Evolutionary conservation across 2,113 vertebrate genomes (phyloP).

Genomic region (Isichthys henryi): DNA sequence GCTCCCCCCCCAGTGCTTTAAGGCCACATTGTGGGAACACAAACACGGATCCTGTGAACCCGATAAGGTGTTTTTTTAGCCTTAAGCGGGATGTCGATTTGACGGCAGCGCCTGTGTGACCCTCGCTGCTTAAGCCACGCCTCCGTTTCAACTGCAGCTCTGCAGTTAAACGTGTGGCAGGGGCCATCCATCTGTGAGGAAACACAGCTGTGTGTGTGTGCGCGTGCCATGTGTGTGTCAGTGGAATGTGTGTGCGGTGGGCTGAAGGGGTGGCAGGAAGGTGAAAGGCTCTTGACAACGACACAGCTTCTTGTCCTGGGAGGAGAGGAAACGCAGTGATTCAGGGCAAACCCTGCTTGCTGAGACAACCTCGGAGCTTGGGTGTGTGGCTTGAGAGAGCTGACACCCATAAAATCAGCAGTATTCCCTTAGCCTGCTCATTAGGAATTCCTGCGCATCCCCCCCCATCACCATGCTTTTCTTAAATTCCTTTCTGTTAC

Average conservation of each 20-base stretch:
- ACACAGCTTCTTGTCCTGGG: background rate
- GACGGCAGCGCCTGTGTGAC: background rate
- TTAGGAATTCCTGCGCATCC: background rate
- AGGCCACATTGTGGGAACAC: background rate
- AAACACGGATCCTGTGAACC: background rate
- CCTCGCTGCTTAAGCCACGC: background rate
- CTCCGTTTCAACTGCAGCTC: background rate
- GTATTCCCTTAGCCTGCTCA: background rate
- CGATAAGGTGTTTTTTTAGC: background rate
- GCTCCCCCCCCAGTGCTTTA: background rate
- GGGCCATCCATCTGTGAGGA: background rate
- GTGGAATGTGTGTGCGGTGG: slow-evolving; percentile 7
- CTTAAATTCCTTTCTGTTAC: background rate
- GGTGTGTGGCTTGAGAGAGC: background rate
- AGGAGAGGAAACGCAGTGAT: background rate
- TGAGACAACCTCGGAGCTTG: background rate
- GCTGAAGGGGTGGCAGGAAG: background rate
- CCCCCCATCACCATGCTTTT: background rate
- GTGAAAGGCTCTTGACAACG: slow-evolving; percentile 7
- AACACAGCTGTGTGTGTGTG: background rate
- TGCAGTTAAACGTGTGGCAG: background rate
- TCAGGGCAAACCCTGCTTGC: no score
- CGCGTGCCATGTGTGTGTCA: slow-evolving; percentile 19
- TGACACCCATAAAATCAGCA: background rate
- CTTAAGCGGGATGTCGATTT: no score